These are phyloP conservation scores for Antedon mediterranea DNA, from an alignment of 53 echinoderm and acorn worm genomes.

Conservation along the genomic window DNA sequence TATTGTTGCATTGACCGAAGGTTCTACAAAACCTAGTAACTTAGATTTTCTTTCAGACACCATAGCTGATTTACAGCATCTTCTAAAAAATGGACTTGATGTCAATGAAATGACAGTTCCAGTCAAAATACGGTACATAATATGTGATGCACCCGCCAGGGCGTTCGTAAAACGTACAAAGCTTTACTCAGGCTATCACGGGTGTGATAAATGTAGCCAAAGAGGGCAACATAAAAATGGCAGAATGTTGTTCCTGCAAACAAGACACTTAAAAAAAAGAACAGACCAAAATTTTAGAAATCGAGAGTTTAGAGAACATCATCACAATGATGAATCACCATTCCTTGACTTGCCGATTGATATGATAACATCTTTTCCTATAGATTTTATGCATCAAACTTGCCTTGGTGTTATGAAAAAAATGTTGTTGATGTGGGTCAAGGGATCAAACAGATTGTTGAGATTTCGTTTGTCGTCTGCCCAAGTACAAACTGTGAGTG, in stretches of 20 bases:
- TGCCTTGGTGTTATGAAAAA: too few relatives aligned
- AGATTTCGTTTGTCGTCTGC: too few relatives aligned
- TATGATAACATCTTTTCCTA: too few relatives aligned
- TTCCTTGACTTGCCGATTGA: too few relatives aligned
- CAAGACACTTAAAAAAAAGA: constrained; percentile 22
- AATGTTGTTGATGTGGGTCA: too few relatives aligned
- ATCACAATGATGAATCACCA: constrained; percentile 19
- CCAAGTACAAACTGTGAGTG: too few relatives aligned
- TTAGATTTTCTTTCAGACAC: constrained; percentile 24
- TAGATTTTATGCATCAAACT: too few relatives aligned
- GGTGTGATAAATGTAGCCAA: constrained; percentile 49
- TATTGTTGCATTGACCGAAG: constrained; percentile 28
- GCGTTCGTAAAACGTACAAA: constrained; percentile 41
- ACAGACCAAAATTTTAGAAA: constrained; percentile 38
- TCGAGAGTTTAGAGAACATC: constrained; percentile 26
- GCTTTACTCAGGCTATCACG: constrained; percentile 35
- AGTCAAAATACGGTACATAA: not conserved
- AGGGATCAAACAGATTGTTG: too few relatives aligned
- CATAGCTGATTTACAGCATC: constrained; percentile 20
- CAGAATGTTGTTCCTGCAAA: constrained; percentile 38
- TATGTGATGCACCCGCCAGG: constrained; percentile 14
- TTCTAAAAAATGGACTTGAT: constrained; percentile 20
- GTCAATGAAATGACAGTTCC: constrained; percentile 18
- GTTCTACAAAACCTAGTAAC: constrained; percentile 26
- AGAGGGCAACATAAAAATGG: constrained; percentile 38